A percentile compares a stretch with the other conserved stretches of the same genome.
Conservation (phyloP, 2,113 vertebrate species). For the Elephas maximus region DNA sequence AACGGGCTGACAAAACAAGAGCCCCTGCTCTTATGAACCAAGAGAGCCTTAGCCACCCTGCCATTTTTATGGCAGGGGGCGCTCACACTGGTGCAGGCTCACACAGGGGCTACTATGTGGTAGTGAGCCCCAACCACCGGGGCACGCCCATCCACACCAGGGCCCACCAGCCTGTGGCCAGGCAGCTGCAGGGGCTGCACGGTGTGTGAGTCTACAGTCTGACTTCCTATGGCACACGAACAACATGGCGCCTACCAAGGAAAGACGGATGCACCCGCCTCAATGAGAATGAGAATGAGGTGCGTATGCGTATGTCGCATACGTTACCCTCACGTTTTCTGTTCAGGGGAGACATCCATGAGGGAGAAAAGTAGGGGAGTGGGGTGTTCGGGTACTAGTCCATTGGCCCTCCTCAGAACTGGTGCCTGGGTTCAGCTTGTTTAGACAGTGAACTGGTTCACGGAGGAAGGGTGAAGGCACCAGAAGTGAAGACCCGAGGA, state of each 20-base stretch:
- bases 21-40: not conserved
- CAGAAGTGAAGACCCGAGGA: not conserved
- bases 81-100: not conserved
- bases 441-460: not conserved
- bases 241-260: accelerated
- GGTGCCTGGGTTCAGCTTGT: not conserved
- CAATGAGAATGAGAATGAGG: not conserved
- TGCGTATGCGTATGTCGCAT: too few relatives aligned
- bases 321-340: not conserved
- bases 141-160: not conserved
- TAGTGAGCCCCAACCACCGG: not conserved
- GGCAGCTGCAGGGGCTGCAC: not conserved
- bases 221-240: not conserved
- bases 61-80: not conserved
- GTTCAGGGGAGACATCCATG: not conserved
- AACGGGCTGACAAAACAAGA: not conserved
- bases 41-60: not conserved
- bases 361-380: not conserved
- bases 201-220: not conserved
- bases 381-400: not conserved
- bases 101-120: too few relatives aligned
- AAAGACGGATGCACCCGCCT: not conserved
- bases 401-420: not conserved
- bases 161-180: not conserved
- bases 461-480: not conserved